Evolutionary conservation across 2,888 invertebrate species (phyloP).

Genomic region (Tipula lateralis): DNA sequence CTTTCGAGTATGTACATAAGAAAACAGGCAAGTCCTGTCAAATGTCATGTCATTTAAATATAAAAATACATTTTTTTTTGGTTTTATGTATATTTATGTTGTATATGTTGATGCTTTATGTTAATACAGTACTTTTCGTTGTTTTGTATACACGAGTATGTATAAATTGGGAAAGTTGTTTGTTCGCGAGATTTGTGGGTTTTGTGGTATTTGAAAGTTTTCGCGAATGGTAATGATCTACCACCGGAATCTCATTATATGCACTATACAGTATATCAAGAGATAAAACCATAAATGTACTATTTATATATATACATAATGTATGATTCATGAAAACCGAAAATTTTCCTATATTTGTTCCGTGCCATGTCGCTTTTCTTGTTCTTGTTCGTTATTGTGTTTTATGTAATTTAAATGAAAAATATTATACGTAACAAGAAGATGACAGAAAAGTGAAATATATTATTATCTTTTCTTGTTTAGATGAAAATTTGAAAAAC

Average conservation of each 20-base stretch:
- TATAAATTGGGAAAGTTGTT: background rate
- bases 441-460: constrained; percentile 25
- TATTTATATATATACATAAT: background rate
- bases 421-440: constrained; percentile 20
- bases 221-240: background rate
- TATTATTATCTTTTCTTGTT: constrained; percentile 26
- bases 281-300: background rate
- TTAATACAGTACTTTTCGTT: background rate
- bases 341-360: background rate
- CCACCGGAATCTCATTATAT: background rate
- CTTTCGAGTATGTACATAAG: background rate
- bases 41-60: background rate
- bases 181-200: background rate
- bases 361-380: background rate
- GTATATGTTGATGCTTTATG: background rate
- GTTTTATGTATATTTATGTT: background rate
- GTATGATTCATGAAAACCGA: background rate
- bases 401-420: background rate
- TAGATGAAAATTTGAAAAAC: background rate
- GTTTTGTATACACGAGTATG: background rate
- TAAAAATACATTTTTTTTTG: background rate
- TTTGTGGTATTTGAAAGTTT: background rate
- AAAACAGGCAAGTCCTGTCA: constrained; percentile 25
- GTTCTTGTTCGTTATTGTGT: background rate
- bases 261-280: background rate